phyloP scores from a whole-genome alignment of 2,888 invertebrate species.

The Orchestes rusci region DNA sequence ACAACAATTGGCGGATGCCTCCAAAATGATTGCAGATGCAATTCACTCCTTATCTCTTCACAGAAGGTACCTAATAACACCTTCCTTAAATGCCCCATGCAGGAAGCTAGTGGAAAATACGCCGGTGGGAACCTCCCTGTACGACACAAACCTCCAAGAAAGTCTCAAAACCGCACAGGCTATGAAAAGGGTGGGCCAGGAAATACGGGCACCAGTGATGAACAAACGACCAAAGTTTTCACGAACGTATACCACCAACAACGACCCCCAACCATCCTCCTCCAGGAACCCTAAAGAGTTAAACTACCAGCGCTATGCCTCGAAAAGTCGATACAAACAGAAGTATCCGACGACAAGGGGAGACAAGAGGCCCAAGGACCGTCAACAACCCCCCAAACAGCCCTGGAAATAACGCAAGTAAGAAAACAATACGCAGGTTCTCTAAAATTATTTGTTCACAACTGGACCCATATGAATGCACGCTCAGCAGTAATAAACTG shows the following conservation, averaged over 20 bases:
- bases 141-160: background rate
- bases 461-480: too few relatives aligned
- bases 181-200: background rate
- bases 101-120: too few relatives aligned
- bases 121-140: too few relatives aligned
- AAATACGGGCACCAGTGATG: background rate
- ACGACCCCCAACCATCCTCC: background rate
- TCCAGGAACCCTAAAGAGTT: background rate
- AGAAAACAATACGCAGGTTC: background rate
- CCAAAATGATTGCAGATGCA: too few relatives aligned
- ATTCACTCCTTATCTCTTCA: too few relatives aligned
- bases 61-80: too few relatives aligned
- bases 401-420: background rate
- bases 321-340: constrained; percentile 1
- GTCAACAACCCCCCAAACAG: background rate
- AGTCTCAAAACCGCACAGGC: background rate
- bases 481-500: too few relatives aligned
- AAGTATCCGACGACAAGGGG: background rate
- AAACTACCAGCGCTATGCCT: background rate
- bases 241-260: background rate
- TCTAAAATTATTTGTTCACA: too few relatives aligned
- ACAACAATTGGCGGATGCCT: too few relatives aligned
- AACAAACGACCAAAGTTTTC: background rate
- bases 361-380: background rate
- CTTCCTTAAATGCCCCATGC: too few relatives aligned